Evolutionary conservation across 30 jellyfish, hydroid and myxozoan genomes (phyloP), one percentile per base, ranked within the genome.

Genomic region (Turritopsis dohrnii): DNA sequence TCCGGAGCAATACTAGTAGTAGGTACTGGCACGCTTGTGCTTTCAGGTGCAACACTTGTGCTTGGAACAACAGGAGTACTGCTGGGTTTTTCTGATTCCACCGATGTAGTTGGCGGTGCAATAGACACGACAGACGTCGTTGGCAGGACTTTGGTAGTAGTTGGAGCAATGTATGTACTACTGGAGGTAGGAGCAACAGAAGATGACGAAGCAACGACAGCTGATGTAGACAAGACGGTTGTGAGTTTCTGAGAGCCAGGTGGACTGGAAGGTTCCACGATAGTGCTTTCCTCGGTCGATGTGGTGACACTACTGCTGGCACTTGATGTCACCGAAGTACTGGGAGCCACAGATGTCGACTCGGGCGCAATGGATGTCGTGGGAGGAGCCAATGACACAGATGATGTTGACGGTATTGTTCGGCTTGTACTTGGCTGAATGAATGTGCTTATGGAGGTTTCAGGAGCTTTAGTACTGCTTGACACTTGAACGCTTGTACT

Each of bases 301-400:
- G 60, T 41, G 13, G 9, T 13, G 60, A 41, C 13, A 13, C 73
- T 74, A 24, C 83, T 26, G 25, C 83, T 69, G n/a, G 72, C 83
- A 16, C 72, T 54, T 5, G 83, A 65, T 17, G 90, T 20, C 21
- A 52, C 30, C 25, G 90, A 24, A 1, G 87, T 65, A 26, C 72
- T 31, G 7, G 90, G 79, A 17, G 85, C 79, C 8, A 84, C 29
- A 18, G 80, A 29, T 41, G 87, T 84, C 29, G 85, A 20, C 30
- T 86, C 79, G 0, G 90, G 87, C 0, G 86, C 60, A 52, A 84
- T 31, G 0, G 90, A 69, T n/a, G 79, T n/a, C 1, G 92, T 21
- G 3, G 92, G 65, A 0, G 87, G 54, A 28, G 83, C 85, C 4
- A 81, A 76, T 17, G 92, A 69, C 22, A 27, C 76, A 27, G 29